Evolutionary conservation across 2,113 vertebrate genomes (phyloP).

Genomic region (Laterallus jamaicensis): DNA sequence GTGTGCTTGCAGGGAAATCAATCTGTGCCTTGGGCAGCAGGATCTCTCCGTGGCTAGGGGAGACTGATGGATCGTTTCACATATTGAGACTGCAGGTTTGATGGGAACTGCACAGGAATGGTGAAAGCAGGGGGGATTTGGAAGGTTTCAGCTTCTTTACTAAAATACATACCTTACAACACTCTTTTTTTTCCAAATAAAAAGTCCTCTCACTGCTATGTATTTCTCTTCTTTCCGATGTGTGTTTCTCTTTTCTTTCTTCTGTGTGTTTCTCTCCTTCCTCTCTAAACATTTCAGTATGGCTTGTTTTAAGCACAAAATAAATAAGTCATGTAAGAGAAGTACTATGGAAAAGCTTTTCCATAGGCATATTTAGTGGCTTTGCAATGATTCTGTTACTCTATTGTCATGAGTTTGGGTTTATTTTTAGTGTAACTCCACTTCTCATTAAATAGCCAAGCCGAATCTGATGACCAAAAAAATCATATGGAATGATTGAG

Average conservation of each 20-base stretch:
- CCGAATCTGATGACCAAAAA: neutral
- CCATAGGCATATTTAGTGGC: neutral
- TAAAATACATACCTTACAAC: neutral
- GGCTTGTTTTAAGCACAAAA: neutral
- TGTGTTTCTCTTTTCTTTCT: neutral
- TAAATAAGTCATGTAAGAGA: neutral
- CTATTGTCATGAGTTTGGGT: neutral
- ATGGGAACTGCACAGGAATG: neutral
- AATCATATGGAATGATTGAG: neutral
- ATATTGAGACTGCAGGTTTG: slow-evolving; percentile 12
- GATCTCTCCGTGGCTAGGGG: neutral
- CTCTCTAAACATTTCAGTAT: neutral
- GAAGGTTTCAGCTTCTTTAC: neutral
- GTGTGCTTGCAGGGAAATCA: neutral
- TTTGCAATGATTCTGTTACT: neutral
- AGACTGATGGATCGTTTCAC: slow-evolving; percentile 15
- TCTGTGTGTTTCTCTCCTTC: neutral
- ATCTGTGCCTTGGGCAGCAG: neutral
- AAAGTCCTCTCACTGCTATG: neutral
- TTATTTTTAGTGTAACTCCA: neutral
- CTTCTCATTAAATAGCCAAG: neutral
- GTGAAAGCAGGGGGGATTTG: neutral
- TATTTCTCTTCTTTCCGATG: neutral
- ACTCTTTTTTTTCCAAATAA: neutral
- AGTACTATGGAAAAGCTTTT: neutral